A percentile compares a stretch with the other conserved stretches of the same genome.
These are phyloP conservation scores for Brachypteracias leptosomus DNA, from an alignment of 2,113 vertebrate species.

Conservation along the genomic window DNA sequence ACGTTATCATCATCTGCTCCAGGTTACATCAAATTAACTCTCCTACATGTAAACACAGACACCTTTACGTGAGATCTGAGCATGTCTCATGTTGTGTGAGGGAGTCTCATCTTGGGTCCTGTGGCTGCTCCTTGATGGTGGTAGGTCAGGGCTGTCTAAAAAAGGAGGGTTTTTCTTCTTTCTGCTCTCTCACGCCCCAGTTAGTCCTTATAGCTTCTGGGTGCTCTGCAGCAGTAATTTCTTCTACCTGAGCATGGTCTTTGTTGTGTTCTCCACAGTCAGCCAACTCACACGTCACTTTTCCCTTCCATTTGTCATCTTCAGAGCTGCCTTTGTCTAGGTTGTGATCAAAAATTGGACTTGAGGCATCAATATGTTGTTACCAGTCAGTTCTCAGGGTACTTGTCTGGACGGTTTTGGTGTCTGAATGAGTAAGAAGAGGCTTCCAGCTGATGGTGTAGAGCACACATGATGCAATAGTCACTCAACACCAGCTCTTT, in stretches of 20 bases:
- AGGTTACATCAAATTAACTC: not conserved
- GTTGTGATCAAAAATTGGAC: not conserved
- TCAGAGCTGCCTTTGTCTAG: not conserved
- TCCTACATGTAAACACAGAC: not conserved
- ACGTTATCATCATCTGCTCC: not conserved
- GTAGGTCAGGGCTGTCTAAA: not conserved
- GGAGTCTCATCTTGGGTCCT: not conserved
- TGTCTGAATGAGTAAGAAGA: not conserved
- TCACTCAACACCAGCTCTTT: not conserved
- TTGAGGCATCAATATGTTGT: not conserved
- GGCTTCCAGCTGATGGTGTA: not conserved
- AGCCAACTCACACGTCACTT: not conserved
- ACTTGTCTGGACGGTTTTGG: not conserved
- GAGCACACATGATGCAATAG: not conserved
- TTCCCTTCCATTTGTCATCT: not conserved
- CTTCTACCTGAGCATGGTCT: not conserved
- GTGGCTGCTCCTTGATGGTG: not conserved
- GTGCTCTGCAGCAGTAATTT: not conserved
- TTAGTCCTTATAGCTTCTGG: not conserved
- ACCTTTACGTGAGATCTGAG: accelerated
- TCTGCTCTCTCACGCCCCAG: not conserved
- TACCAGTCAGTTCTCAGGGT: not conserved
- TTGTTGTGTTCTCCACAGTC: not conserved
- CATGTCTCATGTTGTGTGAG: not conserved
- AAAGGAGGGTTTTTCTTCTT: not conserved